Evolutionary conservation across 2,797 vertebrate species (phyloP).

Genomic region (Oreortyx pictus): DNA sequence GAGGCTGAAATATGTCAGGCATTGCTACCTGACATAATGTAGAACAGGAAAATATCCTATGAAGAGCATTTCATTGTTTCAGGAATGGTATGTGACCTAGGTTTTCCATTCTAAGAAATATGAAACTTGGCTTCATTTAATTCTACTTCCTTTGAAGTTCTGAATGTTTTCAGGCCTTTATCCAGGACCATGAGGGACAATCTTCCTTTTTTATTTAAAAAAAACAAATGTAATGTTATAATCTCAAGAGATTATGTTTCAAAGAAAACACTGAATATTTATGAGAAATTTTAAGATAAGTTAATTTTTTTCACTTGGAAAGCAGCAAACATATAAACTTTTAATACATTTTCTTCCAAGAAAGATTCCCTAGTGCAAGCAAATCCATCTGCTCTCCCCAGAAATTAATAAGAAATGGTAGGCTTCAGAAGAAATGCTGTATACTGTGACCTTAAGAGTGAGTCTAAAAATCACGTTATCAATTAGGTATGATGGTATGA

Average conservation of each 20-base stretch:
- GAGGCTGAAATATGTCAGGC: neutral
- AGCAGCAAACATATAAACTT: neutral
- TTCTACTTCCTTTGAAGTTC: neutral
- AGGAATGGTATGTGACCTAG: neutral
- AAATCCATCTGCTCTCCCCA: neutral
- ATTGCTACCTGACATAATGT: neutral
- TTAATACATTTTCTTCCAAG: neutral
- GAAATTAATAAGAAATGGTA: neutral
- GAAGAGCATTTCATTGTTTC: neutral
- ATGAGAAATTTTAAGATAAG: neutral
- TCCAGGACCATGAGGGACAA: neutral
- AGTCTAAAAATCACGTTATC: neutral
- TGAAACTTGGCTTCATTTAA: neutral
- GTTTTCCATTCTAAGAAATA: neutral
- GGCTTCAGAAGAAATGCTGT: neutral
- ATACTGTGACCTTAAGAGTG: neutral
- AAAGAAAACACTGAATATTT: neutral
- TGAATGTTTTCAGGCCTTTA: neutral
- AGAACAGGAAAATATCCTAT: neutral
- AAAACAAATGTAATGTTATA: neutral
- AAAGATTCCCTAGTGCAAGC: neutral
- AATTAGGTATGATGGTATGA: neutral
- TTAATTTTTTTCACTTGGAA: neutral
- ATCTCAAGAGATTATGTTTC: neutral
- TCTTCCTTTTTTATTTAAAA: neutral